Conservation (phyloP, 2,797 vertebrate species). For the Toxotes lorentzi region DNA sequence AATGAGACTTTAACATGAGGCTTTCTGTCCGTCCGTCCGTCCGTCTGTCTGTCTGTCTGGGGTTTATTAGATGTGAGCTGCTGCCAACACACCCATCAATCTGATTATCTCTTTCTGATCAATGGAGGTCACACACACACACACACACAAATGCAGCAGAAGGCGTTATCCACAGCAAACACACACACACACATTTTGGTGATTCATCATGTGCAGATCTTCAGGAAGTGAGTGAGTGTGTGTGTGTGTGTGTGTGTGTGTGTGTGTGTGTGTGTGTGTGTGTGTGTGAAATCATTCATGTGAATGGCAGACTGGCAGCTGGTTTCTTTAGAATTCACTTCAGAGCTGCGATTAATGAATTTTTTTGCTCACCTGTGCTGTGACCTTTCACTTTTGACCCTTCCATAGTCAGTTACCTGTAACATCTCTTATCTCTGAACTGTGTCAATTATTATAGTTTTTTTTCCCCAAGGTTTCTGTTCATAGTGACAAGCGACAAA, state of each 20-base stretch:
- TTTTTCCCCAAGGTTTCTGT: neutral
- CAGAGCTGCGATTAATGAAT: neutral
- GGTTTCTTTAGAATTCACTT: constrained; percentile 7
- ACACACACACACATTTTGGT: constrained; percentile 29
- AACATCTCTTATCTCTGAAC: neutral
- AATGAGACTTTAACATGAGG: no score
- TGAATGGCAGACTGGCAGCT: constrained; percentile 28
- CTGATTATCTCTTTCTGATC: constrained; percentile 57
- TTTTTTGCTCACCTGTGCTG: neutral
- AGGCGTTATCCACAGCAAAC: constrained; percentile 12
- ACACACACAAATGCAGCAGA: neutral
- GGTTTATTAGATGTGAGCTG: constrained; percentile 53
- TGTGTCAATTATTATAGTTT: neutral
- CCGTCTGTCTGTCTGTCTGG: constrained; percentile 5
- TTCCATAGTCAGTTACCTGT: neutral
- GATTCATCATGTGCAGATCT: constrained; percentile 47
- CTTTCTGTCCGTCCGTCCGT: neutral
- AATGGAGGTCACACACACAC: constrained; percentile 34
- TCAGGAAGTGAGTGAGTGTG: neutral
- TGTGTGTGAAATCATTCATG: constrained; percentile 23
- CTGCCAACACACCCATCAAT: constrained; percentile 59
- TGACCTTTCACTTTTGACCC: constrained; percentile 40
- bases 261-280: neutral
- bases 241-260: neutral
- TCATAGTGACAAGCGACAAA: neutral